Conservation (phyloP, 2,113 vertebrate genomes). For the Xiphophorus couchianus region DNA sequence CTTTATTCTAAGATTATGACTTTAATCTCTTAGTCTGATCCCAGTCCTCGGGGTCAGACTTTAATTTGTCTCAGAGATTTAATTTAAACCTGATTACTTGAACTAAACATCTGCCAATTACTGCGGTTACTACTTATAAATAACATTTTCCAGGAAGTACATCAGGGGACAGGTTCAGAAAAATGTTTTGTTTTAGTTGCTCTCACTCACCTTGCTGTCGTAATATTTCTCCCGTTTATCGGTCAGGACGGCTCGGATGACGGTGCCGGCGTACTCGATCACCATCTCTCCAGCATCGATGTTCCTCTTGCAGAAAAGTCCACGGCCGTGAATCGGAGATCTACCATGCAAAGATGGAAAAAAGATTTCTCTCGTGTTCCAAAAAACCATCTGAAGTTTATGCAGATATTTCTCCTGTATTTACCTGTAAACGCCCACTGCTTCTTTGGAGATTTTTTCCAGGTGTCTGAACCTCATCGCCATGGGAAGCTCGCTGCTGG, state of each 20-base stretch:
- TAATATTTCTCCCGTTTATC: constrained; percentile 93
- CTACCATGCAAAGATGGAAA: constrained; percentile 54
- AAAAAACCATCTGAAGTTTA: not conserved
- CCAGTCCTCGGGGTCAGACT: too few species aligned
- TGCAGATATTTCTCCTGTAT: not conserved
- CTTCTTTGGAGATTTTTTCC: constrained; percentile 91
- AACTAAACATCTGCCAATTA: too few species aligned
- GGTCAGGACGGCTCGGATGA: constrained; percentile 89
- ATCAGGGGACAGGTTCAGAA: too few species aligned
- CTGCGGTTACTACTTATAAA: too few species aligned
- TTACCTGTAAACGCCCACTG: constrained; percentile 93
- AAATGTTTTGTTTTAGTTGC: too few species aligned
- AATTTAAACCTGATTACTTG: too few species aligned
- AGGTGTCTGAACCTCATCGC: constrained; percentile 93
- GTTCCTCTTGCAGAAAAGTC: constrained; percentile 92
- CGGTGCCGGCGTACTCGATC: constrained; percentile 90
- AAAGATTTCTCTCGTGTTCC: too few species aligned
- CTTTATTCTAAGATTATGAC: too few species aligned
- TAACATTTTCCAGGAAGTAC: too few species aligned
- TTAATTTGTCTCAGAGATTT: too few species aligned
- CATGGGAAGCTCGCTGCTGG: constrained; percentile 91
- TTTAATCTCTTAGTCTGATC: too few species aligned
- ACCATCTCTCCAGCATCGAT: constrained; percentile 94
- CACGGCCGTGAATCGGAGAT: constrained; percentile 89
- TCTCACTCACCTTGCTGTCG: constrained; percentile 85